These are phyloP conservation scores for Cariama cristata DNA, from an alignment of 2,113 vertebrate genomes.

Conservation along the genomic window DNA sequence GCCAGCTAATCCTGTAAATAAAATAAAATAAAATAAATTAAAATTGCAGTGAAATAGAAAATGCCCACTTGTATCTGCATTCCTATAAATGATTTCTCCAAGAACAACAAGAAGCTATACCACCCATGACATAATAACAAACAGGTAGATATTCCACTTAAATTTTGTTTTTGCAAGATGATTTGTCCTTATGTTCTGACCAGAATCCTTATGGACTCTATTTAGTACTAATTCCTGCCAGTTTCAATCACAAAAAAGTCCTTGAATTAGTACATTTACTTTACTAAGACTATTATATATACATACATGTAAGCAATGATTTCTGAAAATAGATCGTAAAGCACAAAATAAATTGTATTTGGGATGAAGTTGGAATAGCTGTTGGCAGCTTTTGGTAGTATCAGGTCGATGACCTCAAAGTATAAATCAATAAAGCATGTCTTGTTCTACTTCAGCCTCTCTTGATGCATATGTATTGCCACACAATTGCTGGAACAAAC, in stretches of 20 bases:
- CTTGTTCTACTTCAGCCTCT: neutral
- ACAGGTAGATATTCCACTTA: neutral
- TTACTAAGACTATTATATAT: neutral
- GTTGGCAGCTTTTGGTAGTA: neutral
- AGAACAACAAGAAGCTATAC: neutral
- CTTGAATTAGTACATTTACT: neutral
- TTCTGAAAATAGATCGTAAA: neutral
- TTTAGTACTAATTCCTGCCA: neutral
- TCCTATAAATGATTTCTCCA: neutral
- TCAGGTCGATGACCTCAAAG: neutral
- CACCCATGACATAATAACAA: neutral
- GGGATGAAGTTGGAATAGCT: neutral
- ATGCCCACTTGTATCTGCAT: neutral
- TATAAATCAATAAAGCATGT: neutral
- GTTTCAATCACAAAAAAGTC: neutral
- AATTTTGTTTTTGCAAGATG: neutral
- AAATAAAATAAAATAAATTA: neutral
- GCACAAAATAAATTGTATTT: neutral
- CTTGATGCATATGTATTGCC: neutral
- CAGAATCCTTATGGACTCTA: neutral
- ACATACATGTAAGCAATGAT: neutral
- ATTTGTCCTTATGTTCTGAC: neutral
- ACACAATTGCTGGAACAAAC: neutral
- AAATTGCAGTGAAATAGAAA: neutral
- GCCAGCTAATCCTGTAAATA: conserved; percentile 86